These are phyloP conservation scores for Lymantria dispar DNA, from an alignment of 2,888 invertebrate genomes.

Conservation along the genomic window DNA sequence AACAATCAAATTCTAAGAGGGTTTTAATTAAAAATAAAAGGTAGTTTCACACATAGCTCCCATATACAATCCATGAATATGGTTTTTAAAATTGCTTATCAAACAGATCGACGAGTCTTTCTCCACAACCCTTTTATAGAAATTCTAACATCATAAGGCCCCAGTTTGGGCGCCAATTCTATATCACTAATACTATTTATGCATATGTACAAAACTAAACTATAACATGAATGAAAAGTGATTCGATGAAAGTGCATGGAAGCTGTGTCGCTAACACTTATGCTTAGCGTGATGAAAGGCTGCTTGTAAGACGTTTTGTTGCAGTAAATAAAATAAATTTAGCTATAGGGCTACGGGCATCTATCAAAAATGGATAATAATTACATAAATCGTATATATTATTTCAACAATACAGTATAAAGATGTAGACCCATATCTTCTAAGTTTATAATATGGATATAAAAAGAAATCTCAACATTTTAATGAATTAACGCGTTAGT, in stretches of 20 bases:
- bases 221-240: constrained; percentile 28
- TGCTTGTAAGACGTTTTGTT: constrained; percentile 16
- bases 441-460: too few relatives aligned
- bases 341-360: too few relatives aligned
- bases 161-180: constrained; percentile 20
- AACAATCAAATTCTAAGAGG: background rate
- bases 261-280: constrained; percentile 38
- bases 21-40: constrained; percentile 5
- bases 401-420: too few relatives aligned
- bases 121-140: constrained; percentile 76
- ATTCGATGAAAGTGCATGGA: constrained; percentile 35
- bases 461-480: too few relatives aligned
- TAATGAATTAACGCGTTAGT: too few relatives aligned
- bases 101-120: constrained; percentile 52
- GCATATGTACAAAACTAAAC: constrained; percentile 8
- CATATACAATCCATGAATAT: constrained; percentile 17
- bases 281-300: constrained; percentile 30
- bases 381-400: too few relatives aligned
- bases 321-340: background rate
- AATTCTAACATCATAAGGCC: constrained; percentile 11
- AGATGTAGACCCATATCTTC: too few relatives aligned
- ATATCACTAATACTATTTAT: constrained; percentile 19
- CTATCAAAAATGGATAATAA: too few relatives aligned
- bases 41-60: constrained; percentile 55
- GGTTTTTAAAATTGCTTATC: constrained; percentile 9